Conservation (phyloP, 2,797 vertebrate species). For the Micropoecilia bifurca region DNA sequence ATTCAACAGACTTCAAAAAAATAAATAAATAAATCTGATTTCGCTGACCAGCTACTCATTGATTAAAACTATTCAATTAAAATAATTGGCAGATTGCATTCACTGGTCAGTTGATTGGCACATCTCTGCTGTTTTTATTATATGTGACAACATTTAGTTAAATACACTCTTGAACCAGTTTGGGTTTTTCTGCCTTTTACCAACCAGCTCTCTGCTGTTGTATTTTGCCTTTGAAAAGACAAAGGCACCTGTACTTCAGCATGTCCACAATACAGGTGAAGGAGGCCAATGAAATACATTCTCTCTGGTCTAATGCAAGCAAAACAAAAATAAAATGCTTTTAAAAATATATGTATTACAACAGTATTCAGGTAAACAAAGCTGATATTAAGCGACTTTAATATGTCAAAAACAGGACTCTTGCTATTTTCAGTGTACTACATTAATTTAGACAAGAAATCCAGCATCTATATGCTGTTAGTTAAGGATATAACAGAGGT, state of each 20-base stretch:
- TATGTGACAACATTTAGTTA: background rate
- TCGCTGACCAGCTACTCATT: background rate
- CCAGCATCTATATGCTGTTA: background rate
- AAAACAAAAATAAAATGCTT: background rate
- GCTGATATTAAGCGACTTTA: background rate
- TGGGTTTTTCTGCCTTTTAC: background rate
- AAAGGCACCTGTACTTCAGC: background rate
- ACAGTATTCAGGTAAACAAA: background rate
- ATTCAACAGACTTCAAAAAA: background rate
- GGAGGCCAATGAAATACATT: background rate
- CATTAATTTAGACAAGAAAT: background rate
- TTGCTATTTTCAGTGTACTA: background rate
- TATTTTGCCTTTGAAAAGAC: background rate
- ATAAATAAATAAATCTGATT: background rate
- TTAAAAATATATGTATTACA: background rate
- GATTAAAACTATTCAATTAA: background rate
- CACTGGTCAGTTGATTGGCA: background rate
- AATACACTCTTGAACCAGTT: background rate
- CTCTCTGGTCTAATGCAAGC: background rate
- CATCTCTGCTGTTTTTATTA: background rate
- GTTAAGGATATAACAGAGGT: background rate
- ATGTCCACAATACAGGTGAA: background rate
- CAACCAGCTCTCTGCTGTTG: background rate
- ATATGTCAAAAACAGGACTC: background rate
- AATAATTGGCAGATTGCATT: background rate